Base-by-base conservation (phyloP, 2,888 invertebrate species). In the Melanophora roralis region DNA sequence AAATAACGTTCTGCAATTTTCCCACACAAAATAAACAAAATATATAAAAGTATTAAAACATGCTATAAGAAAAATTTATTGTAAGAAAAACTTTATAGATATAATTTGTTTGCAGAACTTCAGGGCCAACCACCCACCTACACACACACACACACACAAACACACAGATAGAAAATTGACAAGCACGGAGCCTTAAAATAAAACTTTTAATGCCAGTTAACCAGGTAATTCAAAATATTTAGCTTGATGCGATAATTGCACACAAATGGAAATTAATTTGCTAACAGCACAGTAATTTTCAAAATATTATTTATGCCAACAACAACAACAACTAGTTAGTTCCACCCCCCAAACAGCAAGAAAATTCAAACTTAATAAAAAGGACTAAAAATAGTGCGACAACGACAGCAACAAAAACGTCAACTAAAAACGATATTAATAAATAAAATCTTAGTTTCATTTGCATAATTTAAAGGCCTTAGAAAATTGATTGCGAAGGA, bases 201-300 rank as follows among this genome's bases (percentile, higher is more conserved):
- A 73, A 80, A 80, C 27, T 68, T 80, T 80, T 80, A 80, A 76
- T 80, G 80, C 76, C 76, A 80, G 57, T 76, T 80, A 80, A 80
- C 80, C 76, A 80, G 76, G 80, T 80, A 80, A 80, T 80, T 80
- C 73, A 72, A 47, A 72, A 76, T 68, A 80, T 80, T 80, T 76
- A 62, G 72, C 68, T 76, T 80, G 76, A 80, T 80, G 80, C 80
- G 80, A 89, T 88, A 89, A 88, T 88, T 88, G 89, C 87, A 86
- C 85, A 89, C 87, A 88, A 89, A 89, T 88, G 87, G 87, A 89
- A 88, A 88, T 89, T 88, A 88, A 89, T 87, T 88, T 86, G 83
- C 85, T 84, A 84, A 84, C 84, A 84, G 81, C 79, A 76, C 60
- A 62, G 78, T 72, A 72, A 73, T 74, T 82, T 82, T 76, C 69